Conservation (phyloP, 2,113 vertebrate species). For the Lampris megalopsis region DNA sequence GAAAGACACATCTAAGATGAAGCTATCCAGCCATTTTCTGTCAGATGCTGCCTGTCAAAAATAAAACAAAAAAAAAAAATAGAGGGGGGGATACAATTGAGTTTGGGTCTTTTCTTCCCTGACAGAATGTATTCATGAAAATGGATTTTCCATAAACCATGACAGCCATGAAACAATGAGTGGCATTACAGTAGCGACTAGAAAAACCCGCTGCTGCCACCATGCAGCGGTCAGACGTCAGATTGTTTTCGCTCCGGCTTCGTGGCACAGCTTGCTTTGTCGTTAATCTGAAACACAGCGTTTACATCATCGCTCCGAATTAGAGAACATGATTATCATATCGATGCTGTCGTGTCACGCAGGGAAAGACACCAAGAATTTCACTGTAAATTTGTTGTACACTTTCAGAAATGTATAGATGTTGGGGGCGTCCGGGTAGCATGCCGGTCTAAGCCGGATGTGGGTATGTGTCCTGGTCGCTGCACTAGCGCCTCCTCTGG, state of each 20-base stretch:
- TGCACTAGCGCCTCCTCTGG: no score
- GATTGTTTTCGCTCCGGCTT: constrained; percentile 18
- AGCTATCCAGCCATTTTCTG: constrained; percentile 58
- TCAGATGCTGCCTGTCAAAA: constrained; percentile 68
- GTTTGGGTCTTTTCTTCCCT: constrained; percentile 59
- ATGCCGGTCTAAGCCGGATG: no score
- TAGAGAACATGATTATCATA: neutral
- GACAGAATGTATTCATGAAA: constrained; percentile 73
- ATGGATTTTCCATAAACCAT: constrained; percentile 71
- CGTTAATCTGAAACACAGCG: constrained; percentile 36
- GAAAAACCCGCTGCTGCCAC: constrained; percentile 49
- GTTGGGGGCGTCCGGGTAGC: no score
- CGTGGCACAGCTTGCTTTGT: constrained; percentile 19
- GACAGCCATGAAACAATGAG: constrained; percentile 67
- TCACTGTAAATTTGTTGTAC: no score
- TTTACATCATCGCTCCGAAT: constrained; percentile 11
- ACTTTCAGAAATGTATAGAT: no score
- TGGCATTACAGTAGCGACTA: constrained; percentile 62
- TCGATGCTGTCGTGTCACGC: neutral
- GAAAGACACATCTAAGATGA: constrained; percentile 53
- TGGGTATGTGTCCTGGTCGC: no score
- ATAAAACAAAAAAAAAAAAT: neutral
- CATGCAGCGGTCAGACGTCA: constrained; percentile 63
- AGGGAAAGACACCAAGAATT: no score
- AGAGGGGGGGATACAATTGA: constrained; percentile 50